These are phyloP conservation scores for Castor canadensis DNA, from an alignment of 2,113 vertebrate genomes.

Conservation along the genomic window DNA sequence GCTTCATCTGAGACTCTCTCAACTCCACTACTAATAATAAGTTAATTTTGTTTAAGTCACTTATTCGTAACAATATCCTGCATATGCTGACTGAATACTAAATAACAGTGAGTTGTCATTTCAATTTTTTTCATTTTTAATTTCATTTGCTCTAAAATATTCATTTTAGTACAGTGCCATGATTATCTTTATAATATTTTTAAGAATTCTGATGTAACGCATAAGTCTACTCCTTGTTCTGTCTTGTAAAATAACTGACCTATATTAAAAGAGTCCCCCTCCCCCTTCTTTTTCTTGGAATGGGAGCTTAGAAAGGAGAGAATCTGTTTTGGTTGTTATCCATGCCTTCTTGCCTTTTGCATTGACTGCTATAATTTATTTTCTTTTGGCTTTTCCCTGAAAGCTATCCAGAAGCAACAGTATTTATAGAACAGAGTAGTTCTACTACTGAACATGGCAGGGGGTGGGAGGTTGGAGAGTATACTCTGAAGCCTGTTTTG, in stretches of 20 bases:
- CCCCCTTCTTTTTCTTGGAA: conserved; percentile 68
- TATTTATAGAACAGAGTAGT: conserved; percentile 54
- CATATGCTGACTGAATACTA: neutral
- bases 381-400: conserved; percentile 68
- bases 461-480: neutral
- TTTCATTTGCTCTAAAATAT: neutral
- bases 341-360: conserved; percentile 52
- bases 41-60: conserved; percentile 37
- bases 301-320: conserved; percentile 45
- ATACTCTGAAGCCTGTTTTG: neutral
- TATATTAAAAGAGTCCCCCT: conserved; percentile 4
- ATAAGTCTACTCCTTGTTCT: conserved; percentile 4
- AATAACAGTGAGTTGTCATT: neutral
- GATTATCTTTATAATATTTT: conserved; percentile 48
- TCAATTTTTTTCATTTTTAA: neutral
- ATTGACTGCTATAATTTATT: conserved; percentile 69
- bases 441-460: conserved; percentile 33
- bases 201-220: conserved; percentile 20
- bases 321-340: conserved; percentile 56
- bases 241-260: conserved; percentile 28
- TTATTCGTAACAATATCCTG: conserved; percentile 22
- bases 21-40: neutral
- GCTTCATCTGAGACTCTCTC: neutral
- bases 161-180: neutral
- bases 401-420: conserved; percentile 64